phyloP scores from a whole-genome alignment of 2,888 invertebrate genomes.

The Trachelus stipa region DNA sequence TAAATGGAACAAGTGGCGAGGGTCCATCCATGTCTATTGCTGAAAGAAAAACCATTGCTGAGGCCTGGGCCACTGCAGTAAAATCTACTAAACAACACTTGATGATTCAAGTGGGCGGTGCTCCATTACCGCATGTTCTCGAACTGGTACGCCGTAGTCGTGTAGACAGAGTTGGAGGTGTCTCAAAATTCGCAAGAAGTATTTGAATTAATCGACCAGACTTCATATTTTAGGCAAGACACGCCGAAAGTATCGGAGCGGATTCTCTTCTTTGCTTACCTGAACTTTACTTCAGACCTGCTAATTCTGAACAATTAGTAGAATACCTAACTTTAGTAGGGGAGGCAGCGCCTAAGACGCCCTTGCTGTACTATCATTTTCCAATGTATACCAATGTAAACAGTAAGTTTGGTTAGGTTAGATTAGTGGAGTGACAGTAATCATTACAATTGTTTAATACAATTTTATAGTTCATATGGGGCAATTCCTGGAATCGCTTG shows the following conservation, averaged over 20 bases:
- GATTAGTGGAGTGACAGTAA: not conserved
- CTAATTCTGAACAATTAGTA: conserved; percentile 71
- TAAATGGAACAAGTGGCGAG: conserved; percentile 86
- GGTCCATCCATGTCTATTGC: conserved; percentile 75
- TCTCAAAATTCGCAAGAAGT: not conserved
- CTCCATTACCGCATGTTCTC: conserved; percentile 76
- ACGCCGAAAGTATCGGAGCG: conserved; percentile 75
- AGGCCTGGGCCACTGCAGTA: conserved; percentile 74
- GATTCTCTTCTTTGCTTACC: conserved; percentile 81
- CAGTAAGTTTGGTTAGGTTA: conserved; percentile 69
- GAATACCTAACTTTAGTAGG: conserved; percentile 77
- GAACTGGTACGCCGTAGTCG: conserved; percentile 70
- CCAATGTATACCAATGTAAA: conserved; percentile 79
- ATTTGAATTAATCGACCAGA: not conserved
- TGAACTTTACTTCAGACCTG: conserved; percentile 82
- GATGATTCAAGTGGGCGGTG: conserved; percentile 81
- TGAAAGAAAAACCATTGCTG: conserved; percentile 77
- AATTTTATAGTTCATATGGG: conserved; percentile 77
- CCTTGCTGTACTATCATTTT: conserved; percentile 87
- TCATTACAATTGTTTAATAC: conserved; percentile 2
- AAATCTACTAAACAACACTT: conserved; percentile 71
- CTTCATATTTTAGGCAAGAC: conserved; percentile 70
- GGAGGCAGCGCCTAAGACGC: conserved; percentile 78
- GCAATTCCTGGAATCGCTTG: conserved; percentile 74
- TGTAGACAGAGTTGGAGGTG: not conserved